A percentile compares a stretch with the other conserved stretches of the same genome.
These are phyloP conservation scores for Drosophila parabipectinata DNA, from an alignment of 1,140 invertebrate genomes.

Conservation along the genomic window DNA sequence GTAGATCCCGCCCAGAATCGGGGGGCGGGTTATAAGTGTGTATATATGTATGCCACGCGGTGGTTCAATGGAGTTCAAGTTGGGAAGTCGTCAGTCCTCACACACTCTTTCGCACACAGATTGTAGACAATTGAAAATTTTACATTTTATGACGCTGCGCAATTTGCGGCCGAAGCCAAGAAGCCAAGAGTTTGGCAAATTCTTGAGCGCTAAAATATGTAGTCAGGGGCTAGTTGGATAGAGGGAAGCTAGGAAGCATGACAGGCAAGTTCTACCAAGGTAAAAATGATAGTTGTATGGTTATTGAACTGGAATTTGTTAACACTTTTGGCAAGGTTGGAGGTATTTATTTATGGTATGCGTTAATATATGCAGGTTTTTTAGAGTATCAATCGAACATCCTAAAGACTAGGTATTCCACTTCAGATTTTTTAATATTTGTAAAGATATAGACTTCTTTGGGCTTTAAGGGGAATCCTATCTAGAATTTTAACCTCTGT, in stretches of 20 bases:
- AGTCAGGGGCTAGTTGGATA: conserved; percentile 6
- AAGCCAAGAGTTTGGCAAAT: conserved; percentile 50
- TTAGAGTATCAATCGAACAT: no score
- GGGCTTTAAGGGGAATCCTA: no score
- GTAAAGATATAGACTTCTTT: no score
- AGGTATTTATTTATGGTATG: no score
- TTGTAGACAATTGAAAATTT: conserved; percentile 81
- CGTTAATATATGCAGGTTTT: no score
- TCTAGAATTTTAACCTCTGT: no score
- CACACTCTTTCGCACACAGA: conserved; percentile 47
- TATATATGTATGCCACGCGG: background rate
- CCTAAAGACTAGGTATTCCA: no score
- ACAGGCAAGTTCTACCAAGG: conserved; percentile 23
- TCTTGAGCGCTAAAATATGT: conserved; percentile 10
- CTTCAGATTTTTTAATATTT: no score
- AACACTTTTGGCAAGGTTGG: conserved; percentile 4
- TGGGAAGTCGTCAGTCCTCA: conserved; percentile 1
- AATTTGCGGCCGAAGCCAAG: conserved; percentile 64
- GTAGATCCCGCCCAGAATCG: background rate
- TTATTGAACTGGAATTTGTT: conserved; percentile 21
- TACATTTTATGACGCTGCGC: conserved; percentile 81
- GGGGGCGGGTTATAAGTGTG: background rate
- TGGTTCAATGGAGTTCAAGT: conserved; percentile 47
- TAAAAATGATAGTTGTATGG: conserved; percentile 33
- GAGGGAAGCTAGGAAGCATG: conserved; percentile 21